A percentile compares a stretch with the other conserved stretches of the same genome.
Evolutionary conservation across 2,113 vertebrate genomes (phyloP).

Genomic region (Junco hyemalis): DNA sequence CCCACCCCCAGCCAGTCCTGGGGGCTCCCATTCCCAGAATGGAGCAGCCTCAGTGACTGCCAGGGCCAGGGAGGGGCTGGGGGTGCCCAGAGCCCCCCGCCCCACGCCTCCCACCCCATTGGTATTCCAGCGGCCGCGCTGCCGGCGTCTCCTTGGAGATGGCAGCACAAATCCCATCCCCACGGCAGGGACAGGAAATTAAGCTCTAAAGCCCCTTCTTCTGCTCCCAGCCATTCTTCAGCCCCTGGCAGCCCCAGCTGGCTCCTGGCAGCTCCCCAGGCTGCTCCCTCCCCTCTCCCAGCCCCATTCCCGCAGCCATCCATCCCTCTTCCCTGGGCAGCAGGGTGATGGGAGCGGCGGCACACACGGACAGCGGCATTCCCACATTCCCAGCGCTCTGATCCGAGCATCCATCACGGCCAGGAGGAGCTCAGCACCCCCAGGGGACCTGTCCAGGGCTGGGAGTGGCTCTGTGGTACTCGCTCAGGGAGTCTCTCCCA

Average conservation of each 20-base stretch:
- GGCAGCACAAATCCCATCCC: constrained; percentile 50
- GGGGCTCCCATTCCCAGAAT: neutral
- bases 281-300: neutral
- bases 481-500: rapidly evolving
- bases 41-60: neutral
- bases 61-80: neutral
- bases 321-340: neutral
- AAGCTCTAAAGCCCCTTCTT: constrained; percentile 67
- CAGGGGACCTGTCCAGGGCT: neutral
- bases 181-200: constrained; percentile 59
- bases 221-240: constrained; percentile 44
- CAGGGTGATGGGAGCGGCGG: neutral
- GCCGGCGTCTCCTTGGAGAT: constrained; percentile 58
- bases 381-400: neutral
- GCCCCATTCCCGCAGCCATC: neutral
- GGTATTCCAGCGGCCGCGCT: constrained; percentile 1
- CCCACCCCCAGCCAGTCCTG: neutral
- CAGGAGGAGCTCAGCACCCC: rapidly evolving
- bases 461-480: neutral
- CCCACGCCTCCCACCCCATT: neutral
- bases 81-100: neutral
- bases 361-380: rapidly evolving
- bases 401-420: rapidly evolving
- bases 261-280: constrained; percentile 7
- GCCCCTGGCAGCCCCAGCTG: neutral